These are phyloP conservation scores for Hydrophis major DNA, from an alignment of 2,797 vertebrate genomes.

Conservation along the genomic window DNA sequence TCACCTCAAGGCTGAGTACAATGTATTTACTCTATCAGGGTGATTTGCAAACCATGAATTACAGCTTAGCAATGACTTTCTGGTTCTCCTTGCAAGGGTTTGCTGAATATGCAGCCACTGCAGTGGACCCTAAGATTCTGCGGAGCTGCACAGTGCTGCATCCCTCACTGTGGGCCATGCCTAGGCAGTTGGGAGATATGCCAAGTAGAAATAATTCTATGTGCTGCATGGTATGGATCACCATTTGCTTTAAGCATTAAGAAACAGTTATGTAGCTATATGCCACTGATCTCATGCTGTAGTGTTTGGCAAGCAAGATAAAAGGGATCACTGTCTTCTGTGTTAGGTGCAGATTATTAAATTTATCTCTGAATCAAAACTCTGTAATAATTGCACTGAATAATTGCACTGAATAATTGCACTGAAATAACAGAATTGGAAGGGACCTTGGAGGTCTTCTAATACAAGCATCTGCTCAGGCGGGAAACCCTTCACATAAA, in stretches of 20 bases:
- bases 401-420: neutral
- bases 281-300: neutral
- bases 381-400: neutral
- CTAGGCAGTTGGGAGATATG: neutral
- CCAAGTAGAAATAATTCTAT: neutral
- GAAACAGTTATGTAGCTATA: neutral
- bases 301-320: neutral
- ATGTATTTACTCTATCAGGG: neutral
- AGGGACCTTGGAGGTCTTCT: neutral
- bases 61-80: neutral
- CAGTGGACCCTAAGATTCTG: neutral
- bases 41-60: neutral
- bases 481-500: neutral
- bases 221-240: neutral
- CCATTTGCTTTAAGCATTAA: neutral
- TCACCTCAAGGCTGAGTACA: neutral
- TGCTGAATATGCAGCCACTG: neutral
- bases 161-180: neutral
- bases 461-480: neutral
- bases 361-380: constrained; percentile 2
- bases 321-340: neutral
- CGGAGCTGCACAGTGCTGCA: neutral
- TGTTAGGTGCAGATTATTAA: neutral
- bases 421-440: neutral
- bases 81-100: neutral